Conservation (phyloP, 2,113 vertebrate genomes). For the Quiscalus mexicanus region DNA sequence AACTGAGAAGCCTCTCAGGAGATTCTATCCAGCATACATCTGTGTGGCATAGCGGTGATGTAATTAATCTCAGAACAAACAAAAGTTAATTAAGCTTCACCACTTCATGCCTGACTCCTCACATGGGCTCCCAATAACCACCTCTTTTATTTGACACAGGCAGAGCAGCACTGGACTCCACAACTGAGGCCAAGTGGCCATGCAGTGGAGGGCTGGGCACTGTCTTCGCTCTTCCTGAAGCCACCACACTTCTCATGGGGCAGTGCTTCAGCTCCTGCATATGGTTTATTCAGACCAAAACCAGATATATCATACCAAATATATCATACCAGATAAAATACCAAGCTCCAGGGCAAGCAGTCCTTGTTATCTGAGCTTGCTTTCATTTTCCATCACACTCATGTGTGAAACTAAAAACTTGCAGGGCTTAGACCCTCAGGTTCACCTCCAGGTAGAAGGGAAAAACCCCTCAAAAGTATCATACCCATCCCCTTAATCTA, state of each 20-base stretch:
- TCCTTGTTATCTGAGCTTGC: background rate
- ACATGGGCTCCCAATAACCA: background rate
- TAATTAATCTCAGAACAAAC: background rate
- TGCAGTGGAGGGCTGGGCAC: background rate
- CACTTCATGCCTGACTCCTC: background rate
- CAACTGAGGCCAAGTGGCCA: fast-evolving
- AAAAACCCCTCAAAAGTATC: background rate
- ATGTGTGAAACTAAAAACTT: background rate
- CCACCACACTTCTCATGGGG: background rate
- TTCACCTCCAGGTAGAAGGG: background rate
- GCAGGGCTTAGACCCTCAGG: background rate
- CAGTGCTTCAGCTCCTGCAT: background rate
- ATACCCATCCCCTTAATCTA: background rate
- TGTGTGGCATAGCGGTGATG: background rate
- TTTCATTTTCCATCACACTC: background rate
- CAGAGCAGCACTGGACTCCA: fast-evolving
- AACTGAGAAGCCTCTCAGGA: background rate
- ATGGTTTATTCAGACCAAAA: background rate
- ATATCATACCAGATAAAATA: background rate
- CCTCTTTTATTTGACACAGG: background rate
- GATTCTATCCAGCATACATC: fast-evolving
- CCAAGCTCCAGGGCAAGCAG: background rate
- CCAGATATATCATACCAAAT: no score
- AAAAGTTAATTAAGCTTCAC: background rate
- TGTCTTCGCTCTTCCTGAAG: fast-evolving